Evolutionary conservation across 2,113 vertebrate species (phyloP).

Genomic region (Corydoras sp.): DNA sequence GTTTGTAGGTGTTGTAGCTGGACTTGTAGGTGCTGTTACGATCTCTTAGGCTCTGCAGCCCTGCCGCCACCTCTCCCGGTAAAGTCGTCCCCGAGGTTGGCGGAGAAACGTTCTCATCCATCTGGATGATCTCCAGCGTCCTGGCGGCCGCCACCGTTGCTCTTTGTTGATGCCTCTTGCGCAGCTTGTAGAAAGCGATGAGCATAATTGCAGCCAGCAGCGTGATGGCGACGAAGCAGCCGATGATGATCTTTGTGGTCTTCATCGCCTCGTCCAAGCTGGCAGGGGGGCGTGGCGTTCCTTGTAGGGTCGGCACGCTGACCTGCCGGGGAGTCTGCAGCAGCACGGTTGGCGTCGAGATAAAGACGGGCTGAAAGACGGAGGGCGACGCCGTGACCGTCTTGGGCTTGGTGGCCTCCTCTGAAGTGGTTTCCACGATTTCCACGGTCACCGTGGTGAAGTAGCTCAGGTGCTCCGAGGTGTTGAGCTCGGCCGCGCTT

Average conservation of each 20-base stretch:
- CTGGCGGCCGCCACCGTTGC: conserved; percentile 86
- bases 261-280: conserved; percentile 97
- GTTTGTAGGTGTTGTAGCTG: conserved; percentile 83
- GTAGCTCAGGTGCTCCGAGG: conserved; percentile 88
- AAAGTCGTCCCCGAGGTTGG: conserved; percentile 65
- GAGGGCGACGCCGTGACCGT: conserved; percentile 83
- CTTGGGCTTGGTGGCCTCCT: conserved; percentile 85
- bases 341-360: conserved; percentile 89
- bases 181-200: conserved; percentile 95
- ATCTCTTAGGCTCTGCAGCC: conserved; percentile 79
- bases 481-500: conserved; percentile 93
- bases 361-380: conserved; percentile 91
- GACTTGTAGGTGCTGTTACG: conserved; percentile 89
- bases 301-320: conserved; percentile 71
- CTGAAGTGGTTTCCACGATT: conserved; percentile 80
- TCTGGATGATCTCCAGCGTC: conserved; percentile 90
- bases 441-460: conserved; percentile 96
- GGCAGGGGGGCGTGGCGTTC: conserved; percentile 74
- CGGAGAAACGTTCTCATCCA: conserved; percentile 83
- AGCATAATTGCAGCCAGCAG: conserved; percentile 92
- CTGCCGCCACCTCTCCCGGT: conserved; percentile 80
- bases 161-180: conserved; percentile 93
- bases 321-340: conserved; percentile 84
- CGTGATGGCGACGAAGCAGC: conserved; percentile 95
- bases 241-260: conserved; percentile 99